Evolutionary conservation across 2,888 invertebrate genomes (phyloP).

Genomic region (Microctonus aethiopoides): DNA sequence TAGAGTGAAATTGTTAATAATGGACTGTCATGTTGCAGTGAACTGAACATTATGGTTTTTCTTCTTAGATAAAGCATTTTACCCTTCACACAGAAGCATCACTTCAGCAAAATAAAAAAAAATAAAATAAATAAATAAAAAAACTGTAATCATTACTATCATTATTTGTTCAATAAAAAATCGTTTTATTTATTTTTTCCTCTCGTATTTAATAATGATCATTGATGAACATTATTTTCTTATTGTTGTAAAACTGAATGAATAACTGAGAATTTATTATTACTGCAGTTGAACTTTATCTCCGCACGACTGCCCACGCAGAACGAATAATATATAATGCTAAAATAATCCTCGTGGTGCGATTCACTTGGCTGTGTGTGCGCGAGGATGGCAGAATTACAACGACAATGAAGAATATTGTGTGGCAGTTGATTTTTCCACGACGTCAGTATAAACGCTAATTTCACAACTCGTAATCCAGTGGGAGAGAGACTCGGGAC

Average conservation of each 20-base stretch:
- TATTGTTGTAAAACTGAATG: not conserved
- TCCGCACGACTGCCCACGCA: slow-evolving; percentile 2
- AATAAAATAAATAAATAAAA: no score
- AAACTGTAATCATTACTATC: not conserved
- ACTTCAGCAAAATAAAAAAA: not conserved
- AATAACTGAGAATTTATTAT: slow-evolving; percentile 18
- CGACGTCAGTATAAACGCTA: slow-evolving; percentile 54
- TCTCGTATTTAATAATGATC: not conserved
- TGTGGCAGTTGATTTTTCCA: slow-evolving; percentile 47
- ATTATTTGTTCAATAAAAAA: not conserved
- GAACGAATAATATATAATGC: not conserved
- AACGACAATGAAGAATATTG: slow-evolving; percentile 35
- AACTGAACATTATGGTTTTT: not conserved
- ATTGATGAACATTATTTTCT: not conserved
- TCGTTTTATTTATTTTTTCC: not conserved
- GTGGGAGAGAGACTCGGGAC: slow-evolving; percentile 37
- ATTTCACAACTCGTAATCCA: slow-evolving; percentile 54
- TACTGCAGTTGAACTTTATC: not conserved
- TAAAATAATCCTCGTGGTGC: not conserved
- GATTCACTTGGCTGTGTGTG: not conserved
- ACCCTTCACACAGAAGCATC: not conserved
- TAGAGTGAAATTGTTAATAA: not conserved
- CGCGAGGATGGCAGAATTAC: not conserved
- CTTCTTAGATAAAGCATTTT: not conserved
- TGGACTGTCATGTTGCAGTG: not conserved